phyloP scores from a whole-genome alignment of 2,888 invertebrate genomes.

The Netelia fuscicornis region DNA sequence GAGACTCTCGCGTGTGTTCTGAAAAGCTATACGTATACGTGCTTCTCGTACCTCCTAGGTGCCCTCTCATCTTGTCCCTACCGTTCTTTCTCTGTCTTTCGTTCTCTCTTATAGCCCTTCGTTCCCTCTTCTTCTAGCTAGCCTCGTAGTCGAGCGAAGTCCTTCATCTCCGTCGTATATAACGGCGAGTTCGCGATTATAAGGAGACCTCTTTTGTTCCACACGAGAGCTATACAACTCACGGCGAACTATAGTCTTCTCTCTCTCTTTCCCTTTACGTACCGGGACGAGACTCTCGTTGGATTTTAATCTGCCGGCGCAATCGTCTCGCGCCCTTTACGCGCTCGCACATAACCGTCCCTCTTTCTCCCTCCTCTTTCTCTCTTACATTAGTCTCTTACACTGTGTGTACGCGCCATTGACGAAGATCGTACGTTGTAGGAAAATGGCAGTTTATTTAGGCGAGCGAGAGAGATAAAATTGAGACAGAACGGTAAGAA shows the following conservation, averaged over 20 bases:
- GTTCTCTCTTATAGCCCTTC: conserved; percentile 34
- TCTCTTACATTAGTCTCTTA: too few species aligned
- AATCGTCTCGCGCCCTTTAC: conserved; percentile 61
- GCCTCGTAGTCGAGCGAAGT: conserved; percentile 64
- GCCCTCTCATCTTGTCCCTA: conserved; percentile 58
- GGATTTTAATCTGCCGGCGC: conserved; percentile 67
- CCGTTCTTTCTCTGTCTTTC: conserved; percentile 38
- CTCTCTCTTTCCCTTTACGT: conserved; percentile 15
- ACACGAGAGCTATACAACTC: conserved; percentile 34
- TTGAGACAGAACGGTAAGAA: background rate
- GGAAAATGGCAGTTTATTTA: background rate
- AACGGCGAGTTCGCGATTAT: conserved; percentile 72
- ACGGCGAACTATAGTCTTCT: conserved; percentile 20
- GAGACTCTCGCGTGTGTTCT: conserved; percentile 69
- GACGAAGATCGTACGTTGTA: background rate
- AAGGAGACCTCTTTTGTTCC: conserved; percentile 75
- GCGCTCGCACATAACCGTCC: conserved; percentile 19
- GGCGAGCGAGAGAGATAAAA: background rate
- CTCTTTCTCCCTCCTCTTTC: background rate
- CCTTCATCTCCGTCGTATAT: conserved; percentile 71
- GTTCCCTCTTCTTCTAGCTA: conserved; percentile 39
- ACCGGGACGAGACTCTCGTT: conserved; percentile 42
- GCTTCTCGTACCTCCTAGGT: conserved; percentile 40
- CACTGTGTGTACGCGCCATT: background rate
- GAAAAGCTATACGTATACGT: conserved; percentile 66